Evolutionary conservation across 2,113 vertebrate genomes (phyloP), one percentile per base, ranked within the genome.

Genomic region (Bujurquina vittata): DNA sequence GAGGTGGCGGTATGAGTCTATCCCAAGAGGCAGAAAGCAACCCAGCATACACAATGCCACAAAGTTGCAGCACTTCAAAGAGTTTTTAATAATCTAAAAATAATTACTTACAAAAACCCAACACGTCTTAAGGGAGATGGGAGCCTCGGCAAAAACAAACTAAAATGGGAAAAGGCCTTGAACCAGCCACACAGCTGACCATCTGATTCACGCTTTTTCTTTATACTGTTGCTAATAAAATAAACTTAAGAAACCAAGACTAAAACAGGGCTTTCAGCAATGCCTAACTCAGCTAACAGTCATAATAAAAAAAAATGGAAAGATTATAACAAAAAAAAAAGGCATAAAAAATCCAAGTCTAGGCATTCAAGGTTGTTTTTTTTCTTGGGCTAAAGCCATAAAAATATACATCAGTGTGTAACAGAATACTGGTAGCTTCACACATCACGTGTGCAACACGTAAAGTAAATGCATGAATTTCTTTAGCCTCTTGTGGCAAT

Each of bases 1-100:
- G 65, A 49, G 65, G 11, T 49, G 65, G 23, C 5, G 18, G 65
- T 4, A 12, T 12, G 23, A 69, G 23, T 49, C 43, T 52, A 29
- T 69, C 65, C 65, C 65, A 69, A 23, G 43, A 20, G 63, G 40
- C 63, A 67, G 63, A 69, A 49, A 69, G 43, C 43, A 69, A 49
- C 43, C 15, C 43, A 29, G 23, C 65, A 69, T 69, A 69, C 0
- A 69, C 29, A 43, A 49, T 69, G 43, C 65, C 43, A 69, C 63
- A 52, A 69, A 18, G 43, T 49, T 69, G 65, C 10, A 49, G 65
- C 43, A 69, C 23, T 69, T 52, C 17, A 52, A 69, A 49, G 43
- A 69, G 1, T 49, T 49, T 69, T 29, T 52, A 69, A 49, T 31
- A 12, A 52, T 69, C 23, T 69, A 69, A 69, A 69, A 69, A 7